Percentiles rank a stretch among this genome's conserved stretches.
Conservation (phyloP, 2,888 invertebrate species). For the Drosophila buzzatii region DNA sequence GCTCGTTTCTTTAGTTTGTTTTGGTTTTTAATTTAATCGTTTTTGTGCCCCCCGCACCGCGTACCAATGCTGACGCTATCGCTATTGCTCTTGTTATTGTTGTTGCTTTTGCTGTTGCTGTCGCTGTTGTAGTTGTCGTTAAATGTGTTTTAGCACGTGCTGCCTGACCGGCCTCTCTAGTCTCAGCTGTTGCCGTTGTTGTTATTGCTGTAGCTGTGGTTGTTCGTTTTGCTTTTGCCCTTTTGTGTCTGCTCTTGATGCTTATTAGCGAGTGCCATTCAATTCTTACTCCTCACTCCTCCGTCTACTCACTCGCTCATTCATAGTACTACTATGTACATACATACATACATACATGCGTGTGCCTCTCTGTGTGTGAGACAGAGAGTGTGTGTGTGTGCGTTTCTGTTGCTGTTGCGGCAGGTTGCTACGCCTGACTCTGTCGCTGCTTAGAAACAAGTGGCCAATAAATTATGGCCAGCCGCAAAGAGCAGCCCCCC, state of each 20-base stretch:
- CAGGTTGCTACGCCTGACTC: conserved; percentile 42
- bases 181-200: conserved; percentile 51
- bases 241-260: conserved; percentile 78
- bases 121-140: conserved; percentile 70
- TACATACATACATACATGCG: conserved; percentile 1
- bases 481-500: conserved; percentile 63
- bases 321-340: conserved; percentile 40
- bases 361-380: not conserved
- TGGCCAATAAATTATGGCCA: conserved; percentile 79
- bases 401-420: conserved; percentile 43
- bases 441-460: conserved; percentile 74
- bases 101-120: conserved; percentile 28
- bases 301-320: conserved; percentile 35
- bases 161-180: conserved; percentile 59
- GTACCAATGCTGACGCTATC: conserved; percentile 42
- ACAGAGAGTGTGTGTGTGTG: not conserved
- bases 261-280: conserved; percentile 79
- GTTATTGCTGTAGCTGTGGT: conserved; percentile 31
- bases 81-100: conserved; percentile 56
- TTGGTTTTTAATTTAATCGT: conserved; percentile 81
- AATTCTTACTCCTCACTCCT: conserved; percentile 40
- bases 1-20: conserved; percentile 78
- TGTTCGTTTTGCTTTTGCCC: conserved; percentile 66
- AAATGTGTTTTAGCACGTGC: conserved; percentile 80
- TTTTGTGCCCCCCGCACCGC: conserved; percentile 61